Evolutionary conservation across 2,888 invertebrate species (phyloP), one percentile per base, ranked within the genome.

Genomic region (Rhabditoides inermis): DNA sequence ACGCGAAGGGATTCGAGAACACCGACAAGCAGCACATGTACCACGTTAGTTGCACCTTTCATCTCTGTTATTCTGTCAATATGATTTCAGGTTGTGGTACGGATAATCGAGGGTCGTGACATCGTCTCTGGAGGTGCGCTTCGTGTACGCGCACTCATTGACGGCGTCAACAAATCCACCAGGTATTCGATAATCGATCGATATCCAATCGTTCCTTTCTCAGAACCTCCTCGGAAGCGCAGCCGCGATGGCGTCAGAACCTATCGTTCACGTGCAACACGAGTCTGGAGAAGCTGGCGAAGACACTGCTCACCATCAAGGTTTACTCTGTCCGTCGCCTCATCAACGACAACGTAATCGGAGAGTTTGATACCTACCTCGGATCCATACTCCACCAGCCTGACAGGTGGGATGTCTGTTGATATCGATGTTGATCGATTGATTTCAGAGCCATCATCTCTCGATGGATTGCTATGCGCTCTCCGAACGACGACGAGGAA

Each of bases 381-480:
- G 12, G 7, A 32, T 18, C 39, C 18, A 18, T n/a, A 18, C 7
- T n/a, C 12, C 6, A 10, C 39, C 12, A n/a, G n/a, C n/a, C n/a
- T n/a, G n/a, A n/a, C n/a, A n/a, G n/a, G n/a, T n/a, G n/a, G n/a
- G n/a, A n/a, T n/a, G n/a, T n/a, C n/a, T n/a, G n/a, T n/a, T n/a
- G n/a, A n/a, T n/a, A 10, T 18, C 7, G 20, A 18, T 15, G 15
- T 5, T 4, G 26, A 42, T 42, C 23, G 6, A 6, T 15, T 42
- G 20, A 5, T 42, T 42, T 23, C 22, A 39, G 62, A 12, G 57
- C 59, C 1, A 51, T 67, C n/a, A 49, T 58, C 27, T 53, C 52
- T 7, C 70, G 70, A 52, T 70, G 70, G 70, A 49, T 70, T n/a
- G 67, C 68, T 4, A 55, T 70, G 2, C 57, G 55, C 15, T 47